Evolutionary conservation across 2,113 vertebrate genomes (phyloP), one percentile per base, ranked within the genome.

Genomic region (Vanacampus margaritifer): DNA sequence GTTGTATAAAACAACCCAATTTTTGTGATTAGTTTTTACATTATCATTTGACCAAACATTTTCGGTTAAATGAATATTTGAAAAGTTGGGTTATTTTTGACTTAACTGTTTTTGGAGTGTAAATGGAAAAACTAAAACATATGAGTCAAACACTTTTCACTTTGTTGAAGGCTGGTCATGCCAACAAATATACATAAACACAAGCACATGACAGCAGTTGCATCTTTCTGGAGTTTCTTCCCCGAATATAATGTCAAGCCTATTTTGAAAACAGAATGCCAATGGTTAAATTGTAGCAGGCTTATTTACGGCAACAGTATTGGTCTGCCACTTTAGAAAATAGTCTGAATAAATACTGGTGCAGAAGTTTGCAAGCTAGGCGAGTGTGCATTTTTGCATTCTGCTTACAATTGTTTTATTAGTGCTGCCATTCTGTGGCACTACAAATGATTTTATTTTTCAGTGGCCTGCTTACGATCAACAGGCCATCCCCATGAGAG

Each of bases 151-250:
- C n/a, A n/a, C n/a, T n/a, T n/a, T n/a, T n/a, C n/a, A n/a, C n/a
- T n/a, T n/a, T n/a, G n/a, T n/a, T n/a, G n/a, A n/a, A n/a, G n/a
- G n/a, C n/a, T n/a, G n/a, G n/a, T n/a, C n/a, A n/a, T n/a, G n/a
- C n/a, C n/a, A n/a, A n/a, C n/a, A n/a, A n/a, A n/a, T n/a, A n/a
- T n/a, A 78, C 74, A 79, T 81, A 81, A 87, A 86, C 75, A 69
- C 72, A 74, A 78, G 64, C 89, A 81, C 84, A 75, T 89, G 88
- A 90, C 81, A 84, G 81, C 81, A 83, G 91, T 88, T 88, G 86
- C 68, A 67, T 54, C 62, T 79, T 80, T 69, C 64, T 73, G 56
- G 65, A 72, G 76, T 56, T 76, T 71, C 63, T 71, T 69, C 46
- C 9, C 69, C 61, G 48, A 71, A 75, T 89, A 83, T 88, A 85